phyloP scores from a whole-genome alignment of 1,140 invertebrate genomes.

The Eurytemora carolleeae region DNA sequence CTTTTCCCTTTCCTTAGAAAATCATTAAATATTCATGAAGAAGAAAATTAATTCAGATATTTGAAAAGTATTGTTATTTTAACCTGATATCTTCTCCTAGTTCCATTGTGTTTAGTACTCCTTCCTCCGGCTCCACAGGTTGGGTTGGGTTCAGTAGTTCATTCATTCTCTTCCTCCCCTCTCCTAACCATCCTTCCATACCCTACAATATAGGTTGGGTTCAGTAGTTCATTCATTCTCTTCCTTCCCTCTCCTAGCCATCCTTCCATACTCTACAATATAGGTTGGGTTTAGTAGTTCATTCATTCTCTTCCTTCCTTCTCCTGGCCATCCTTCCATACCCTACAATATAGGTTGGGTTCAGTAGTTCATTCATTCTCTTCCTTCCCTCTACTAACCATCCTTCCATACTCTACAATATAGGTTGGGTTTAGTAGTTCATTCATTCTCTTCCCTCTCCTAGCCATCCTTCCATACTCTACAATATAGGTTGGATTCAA shows the following conservation, averaged over 20 bases:
- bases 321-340: conserved; percentile 1
- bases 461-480: conserved; percentile 2
- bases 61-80: too few relatives aligned
- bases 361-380: conserved; percentile 10
- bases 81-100: conserved; percentile 1
- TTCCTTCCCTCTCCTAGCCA: conserved; percentile 1
- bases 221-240: conserved; percentile 10
- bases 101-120: conserved; percentile 12
- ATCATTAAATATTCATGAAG: too few relatives aligned
- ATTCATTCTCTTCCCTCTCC: conserved; percentile 8
- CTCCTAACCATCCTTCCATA: conserved; percentile 2
- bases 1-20: too few relatives aligned
- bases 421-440: conserved; percentile 10
- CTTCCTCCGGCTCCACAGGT: not conserved
- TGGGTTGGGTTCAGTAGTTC: conserved; percentile 4
- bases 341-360: not conserved
- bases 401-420: not conserved
- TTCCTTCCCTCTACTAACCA: conserved; percentile 1
- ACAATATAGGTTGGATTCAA: conserved; percentile 8
- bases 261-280: not conserved
- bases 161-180: conserved; percentile 5
- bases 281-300: conserved; percentile 4
- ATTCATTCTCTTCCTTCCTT: conserved; percentile 5
- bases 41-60: too few relatives aligned
- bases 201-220: not conserved